Evolutionary conservation across 2,797 vertebrate species (phyloP).

Genomic region (Lacerta viridis): DNA sequence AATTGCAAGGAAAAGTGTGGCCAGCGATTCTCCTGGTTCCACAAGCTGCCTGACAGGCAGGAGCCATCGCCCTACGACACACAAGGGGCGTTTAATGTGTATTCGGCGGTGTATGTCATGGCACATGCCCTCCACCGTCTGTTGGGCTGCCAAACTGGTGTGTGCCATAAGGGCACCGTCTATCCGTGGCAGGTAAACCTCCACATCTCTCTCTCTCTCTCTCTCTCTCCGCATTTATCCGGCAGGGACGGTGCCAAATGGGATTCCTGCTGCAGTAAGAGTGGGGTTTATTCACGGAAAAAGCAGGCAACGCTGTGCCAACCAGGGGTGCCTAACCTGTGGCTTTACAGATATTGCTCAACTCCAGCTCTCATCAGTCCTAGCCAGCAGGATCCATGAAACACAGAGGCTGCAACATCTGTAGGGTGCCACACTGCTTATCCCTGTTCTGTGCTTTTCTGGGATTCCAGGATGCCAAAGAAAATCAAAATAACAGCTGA

Average conservation of each 20-base stretch:
- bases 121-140: constrained; percentile 85
- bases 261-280: not conserved
- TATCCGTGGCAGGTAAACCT: constrained; percentile 86
- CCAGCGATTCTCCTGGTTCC: constrained; percentile 79
- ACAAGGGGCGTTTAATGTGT: constrained; percentile 78
- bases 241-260: not conserved
- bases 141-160: constrained; percentile 78
- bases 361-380: too few relatives aligned
- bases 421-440: too few relatives aligned
- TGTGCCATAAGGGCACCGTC: constrained; percentile 74
- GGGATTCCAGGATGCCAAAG: not conserved
- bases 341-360: too few relatives aligned
- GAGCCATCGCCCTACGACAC: constrained; percentile 54
- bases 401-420: too few relatives aligned
- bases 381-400: too few relatives aligned
- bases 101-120: constrained; percentile 83
- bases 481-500: not conserved
- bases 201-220: not conserved
- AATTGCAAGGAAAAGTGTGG: constrained; percentile 56
- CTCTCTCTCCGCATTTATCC: too few relatives aligned
- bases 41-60: constrained; percentile 37
- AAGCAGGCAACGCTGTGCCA: too few relatives aligned
- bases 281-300: too few relatives aligned
- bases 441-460: not conserved
- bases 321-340: too few relatives aligned